phyloP scores from a whole-genome alignment of 2,797 vertebrate genomes.

The Meda fulgida region DNA sequence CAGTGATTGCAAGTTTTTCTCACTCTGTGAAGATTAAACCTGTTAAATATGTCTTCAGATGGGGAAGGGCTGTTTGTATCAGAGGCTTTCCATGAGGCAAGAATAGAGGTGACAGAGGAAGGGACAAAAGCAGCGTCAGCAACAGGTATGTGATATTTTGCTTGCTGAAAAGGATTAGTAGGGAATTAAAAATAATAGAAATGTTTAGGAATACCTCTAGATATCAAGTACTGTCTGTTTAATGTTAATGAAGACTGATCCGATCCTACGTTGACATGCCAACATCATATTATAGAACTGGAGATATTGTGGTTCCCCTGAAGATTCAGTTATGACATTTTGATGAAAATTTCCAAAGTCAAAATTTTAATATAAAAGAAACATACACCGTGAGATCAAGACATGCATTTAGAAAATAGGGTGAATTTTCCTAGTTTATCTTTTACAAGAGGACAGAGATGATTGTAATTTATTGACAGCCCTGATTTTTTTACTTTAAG shows the following conservation, averaged over 20 bases:
- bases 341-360: background rate
- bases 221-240: background rate
- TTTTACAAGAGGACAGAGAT: background rate
- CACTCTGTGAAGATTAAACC: background rate
- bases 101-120: constrained; percentile 87
- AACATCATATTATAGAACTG: background rate
- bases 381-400: background rate
- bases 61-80: constrained; percentile 86
- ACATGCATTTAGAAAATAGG: background rate
- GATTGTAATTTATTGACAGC: background rate
- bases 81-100: constrained; percentile 87
- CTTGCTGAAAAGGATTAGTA: background rate
- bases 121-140: constrained; percentile 85
- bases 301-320: background rate
- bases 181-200: background rate
- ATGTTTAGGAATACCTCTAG: background rate
- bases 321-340: background rate
- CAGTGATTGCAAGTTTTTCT: background rate
- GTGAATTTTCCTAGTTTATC: too few species aligned
- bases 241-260: background rate
- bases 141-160: constrained; percentile 76
- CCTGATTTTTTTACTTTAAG: background rate
- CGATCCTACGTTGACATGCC: background rate
- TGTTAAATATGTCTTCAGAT: constrained; percentile 68
- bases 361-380: background rate